Percentiles rank a stretch among this genome's conserved stretches.
These are phyloP conservation scores for Macrotrachela quadricornifera DNA, from an alignment of 1,140 invertebrate species.

Conservation along the genomic window DNA sequence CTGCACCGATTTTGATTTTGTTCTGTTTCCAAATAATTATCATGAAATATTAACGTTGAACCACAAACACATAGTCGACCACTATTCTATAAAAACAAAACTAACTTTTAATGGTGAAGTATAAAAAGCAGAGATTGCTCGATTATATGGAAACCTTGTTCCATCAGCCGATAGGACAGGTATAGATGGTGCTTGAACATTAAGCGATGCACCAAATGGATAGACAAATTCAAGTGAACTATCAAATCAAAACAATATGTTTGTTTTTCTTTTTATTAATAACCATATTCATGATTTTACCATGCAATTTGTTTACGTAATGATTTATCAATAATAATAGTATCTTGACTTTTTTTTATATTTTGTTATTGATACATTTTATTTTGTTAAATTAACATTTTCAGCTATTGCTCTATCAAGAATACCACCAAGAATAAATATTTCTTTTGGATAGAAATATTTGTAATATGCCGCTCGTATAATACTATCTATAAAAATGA, in stretches of 20 bases:
- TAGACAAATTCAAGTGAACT: constrained; percentile 66
- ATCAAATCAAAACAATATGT: too few species aligned
- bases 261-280: too few species aligned
- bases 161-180: constrained; percentile 72
- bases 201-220: constrained; percentile 80
- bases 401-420: constrained; percentile 47
- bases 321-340: too few species aligned
- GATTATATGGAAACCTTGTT: constrained; percentile 71
- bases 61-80: constrained; percentile 39
- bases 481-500: constrained; percentile 62
- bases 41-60: constrained; percentile 39
- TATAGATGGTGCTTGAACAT: constrained; percentile 65
- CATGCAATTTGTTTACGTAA: too few species aligned
- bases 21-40: constrained; percentile 74
- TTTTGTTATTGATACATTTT: too few species aligned
- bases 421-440: constrained; percentile 60
- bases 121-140: constrained; percentile 69
- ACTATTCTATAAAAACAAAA: constrained; percentile 13
- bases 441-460: constrained; percentile 95
- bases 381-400: constrained; percentile 17
- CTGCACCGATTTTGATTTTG: constrained; percentile 70
- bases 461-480: constrained; percentile 84
- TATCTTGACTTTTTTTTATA: too few species aligned
- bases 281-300: too few species aligned
- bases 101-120: too few species aligned